Base-by-base conservation (phyloP, 2,113 vertebrate genomes). In the Anthoscopus minutus region DNA sequence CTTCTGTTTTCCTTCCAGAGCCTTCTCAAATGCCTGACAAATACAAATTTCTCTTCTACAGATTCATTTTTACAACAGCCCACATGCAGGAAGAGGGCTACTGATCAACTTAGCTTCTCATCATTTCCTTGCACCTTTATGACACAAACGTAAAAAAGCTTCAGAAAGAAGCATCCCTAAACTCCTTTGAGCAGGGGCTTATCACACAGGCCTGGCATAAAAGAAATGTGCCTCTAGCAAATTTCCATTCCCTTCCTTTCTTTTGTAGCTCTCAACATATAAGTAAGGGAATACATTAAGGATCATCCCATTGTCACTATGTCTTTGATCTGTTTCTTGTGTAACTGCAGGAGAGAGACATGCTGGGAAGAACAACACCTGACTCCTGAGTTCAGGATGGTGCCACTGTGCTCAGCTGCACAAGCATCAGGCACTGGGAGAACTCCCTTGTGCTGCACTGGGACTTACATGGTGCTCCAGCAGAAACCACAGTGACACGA, bases 381-480 rank as follows among this genome's bases (percentile, higher is more conserved):
- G 64, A 61, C 21, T 79, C 22, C 24, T 1, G 3, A 15, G 47
- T 22, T 76, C 1, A 2, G 61, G 61, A 19, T 61, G 21, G 37
- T 13, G 5, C 42, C 61, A 48, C 20, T 1, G 4, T 2, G 22
- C 40, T 51, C 54, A 69, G 44, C 54, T 58, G 54, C 38, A 6
- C 15, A 33, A 0, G 0, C 27, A 69, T 10, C 18, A 48, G 51
- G 37, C 56, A 40, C 31, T 13, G 38, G 27, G 31, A 91, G 14
- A 53, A 40, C 10, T 31, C 35, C 12, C 21, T n/a, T 71, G 53
- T 56, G 18, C 17, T 23, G 35, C 31, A 4, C 13, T 7, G 40
- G 13, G 30, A 64, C 25, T 65, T 14, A 20, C 0, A 35, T 0
- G 0, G 9, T 23, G 21, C 42, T 53, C 58, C 67, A 86, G n/a